Base-by-base conservation (phyloP, 2,113 vertebrate species). In the Tor tambroides region DNA sequence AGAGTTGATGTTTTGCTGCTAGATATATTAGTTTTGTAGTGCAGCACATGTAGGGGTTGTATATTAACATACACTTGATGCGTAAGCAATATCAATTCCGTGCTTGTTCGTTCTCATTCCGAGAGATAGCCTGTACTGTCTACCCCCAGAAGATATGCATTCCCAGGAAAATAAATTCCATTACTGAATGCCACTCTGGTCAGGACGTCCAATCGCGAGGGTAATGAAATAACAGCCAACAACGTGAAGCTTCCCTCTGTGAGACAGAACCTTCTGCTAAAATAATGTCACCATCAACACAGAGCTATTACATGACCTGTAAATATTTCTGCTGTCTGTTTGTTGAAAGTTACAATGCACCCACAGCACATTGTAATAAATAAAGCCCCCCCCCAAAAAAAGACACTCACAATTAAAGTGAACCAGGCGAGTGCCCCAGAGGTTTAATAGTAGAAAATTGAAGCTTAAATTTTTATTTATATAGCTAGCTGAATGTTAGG, bases 161-260 rank as follows among this genome's bases (percentile, higher is more conserved):
- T 85, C 54, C 49, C 28, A 15, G 43, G 65, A 65, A 75, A 75
- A 76, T 85, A 82, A 61, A 83, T 69, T 76, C 23, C 71, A 85
- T 85, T 88, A 81, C 32, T 2, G 41, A 75, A 35, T 85, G 61
- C 69, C 84, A 88, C 78, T 82, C 69, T 76, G 69, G 84, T 78
- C 79, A 83, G 49, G 26, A 46, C 43, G 69, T 77, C 83, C 84
- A 86, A 76, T 77, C 41, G 32, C 49, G 54, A 75, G 56, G 61
- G 41, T 85, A 85, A 85, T 88, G 83, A 74, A 86, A 88, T 76
- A 74, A 71, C 84, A 21, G 84, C 46, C 67, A 86, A 88, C 56
- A 43, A 32, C 23, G 32, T 71, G 35, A 80, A 61, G 28, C 77
- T 77, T 85, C 23, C 21, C 80, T 75, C 17, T 65, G 49, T 56